phyloP scores from a whole-genome alignment of 2,888 invertebrate species.

The Quadriops clusia region DNA sequence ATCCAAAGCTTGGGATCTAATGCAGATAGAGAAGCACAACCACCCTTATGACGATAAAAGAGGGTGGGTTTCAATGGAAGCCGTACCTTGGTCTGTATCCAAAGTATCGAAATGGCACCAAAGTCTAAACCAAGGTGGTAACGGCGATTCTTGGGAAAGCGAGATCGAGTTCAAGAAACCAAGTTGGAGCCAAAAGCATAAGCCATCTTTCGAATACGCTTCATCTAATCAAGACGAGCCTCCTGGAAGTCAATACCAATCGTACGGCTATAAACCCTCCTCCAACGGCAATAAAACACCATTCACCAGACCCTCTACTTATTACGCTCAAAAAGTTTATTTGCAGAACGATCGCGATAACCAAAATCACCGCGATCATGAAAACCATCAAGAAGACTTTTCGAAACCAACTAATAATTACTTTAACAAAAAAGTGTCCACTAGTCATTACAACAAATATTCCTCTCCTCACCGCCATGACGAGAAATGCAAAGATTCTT shows the following conservation, averaged over 20 bases:
- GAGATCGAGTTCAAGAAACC: too few species aligned
- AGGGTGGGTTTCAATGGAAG: conserved; percentile 68
- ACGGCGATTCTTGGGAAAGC: too few species aligned
- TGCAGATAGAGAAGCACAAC: conserved; percentile 42
- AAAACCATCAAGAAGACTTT: conserved; percentile 38
- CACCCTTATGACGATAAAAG: conserved; percentile 56
- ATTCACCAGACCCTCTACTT: conserved; percentile 15
- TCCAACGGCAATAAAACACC: too few species aligned
- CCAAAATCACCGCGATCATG: conserved; percentile 36
- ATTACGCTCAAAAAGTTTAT: conserved; percentile 26
- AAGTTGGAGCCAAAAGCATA: too few species aligned
- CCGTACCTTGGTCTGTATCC: conserved; percentile 67
- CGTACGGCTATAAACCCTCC: too few species aligned
- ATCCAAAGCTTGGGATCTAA: conserved; percentile 42
- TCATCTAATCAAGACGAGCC: too few species aligned
- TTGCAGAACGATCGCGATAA: conserved; percentile 16
- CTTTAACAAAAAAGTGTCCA: too few species aligned
- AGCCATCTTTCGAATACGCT: conserved; percentile 7
- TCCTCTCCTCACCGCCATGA: too few species aligned
- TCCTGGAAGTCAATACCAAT: too few species aligned
- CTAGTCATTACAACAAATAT: conserved; percentile 2
- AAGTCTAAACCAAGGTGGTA: conserved; percentile 36
- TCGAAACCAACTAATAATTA: too few species aligned
- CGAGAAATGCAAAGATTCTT: too few species aligned
- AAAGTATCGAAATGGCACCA: conserved; percentile 71